Evolutionary conservation across 2,888 invertebrate species (phyloP).

Genomic region (Dione vanillae): DNA sequence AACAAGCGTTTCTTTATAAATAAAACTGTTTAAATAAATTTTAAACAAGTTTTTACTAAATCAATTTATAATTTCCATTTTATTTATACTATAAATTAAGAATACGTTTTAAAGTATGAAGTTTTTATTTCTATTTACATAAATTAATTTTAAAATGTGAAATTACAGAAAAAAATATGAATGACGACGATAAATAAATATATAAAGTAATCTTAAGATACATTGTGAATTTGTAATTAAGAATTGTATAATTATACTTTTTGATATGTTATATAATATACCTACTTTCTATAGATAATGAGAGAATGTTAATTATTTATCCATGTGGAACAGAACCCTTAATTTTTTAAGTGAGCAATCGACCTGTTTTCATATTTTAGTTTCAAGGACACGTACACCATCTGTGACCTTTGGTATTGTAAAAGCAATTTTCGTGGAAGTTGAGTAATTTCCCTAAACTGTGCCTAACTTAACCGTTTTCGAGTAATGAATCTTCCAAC

Average conservation of each 20-base stretch:
- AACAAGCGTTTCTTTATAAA: slow-evolving; percentile 14
- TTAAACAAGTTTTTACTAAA: neutral
- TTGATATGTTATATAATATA: no score
- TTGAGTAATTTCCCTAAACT: slow-evolving; percentile 18
- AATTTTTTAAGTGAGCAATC: slow-evolving; percentile 15
- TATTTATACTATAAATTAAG: neutral
- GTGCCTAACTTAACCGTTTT: slow-evolving; percentile 16
- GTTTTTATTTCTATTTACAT: no score
- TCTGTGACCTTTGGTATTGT: slow-evolving; percentile 18
- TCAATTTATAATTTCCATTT: neutral
- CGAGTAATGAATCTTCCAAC: slow-evolving; percentile 14
- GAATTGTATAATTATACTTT: no score
- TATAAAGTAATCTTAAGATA: no score
- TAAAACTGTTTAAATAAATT: neutral
- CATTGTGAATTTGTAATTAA: no score
- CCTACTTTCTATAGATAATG: neutral
- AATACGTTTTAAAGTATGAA: no score
- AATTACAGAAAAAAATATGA: no score
- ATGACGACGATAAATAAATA: no score
- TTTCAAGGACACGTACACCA: slow-evolving; percentile 12
- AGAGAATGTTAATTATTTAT: neutral
- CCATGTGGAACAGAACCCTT: neutral
- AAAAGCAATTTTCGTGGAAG: slow-evolving; percentile 17
- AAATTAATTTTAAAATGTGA: no score
- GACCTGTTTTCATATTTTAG: slow-evolving; percentile 10